These are phyloP conservation scores for Thalassoma bifasciatum DNA, from an alignment of 2,113 vertebrate species.

Conservation along the genomic window DNA sequence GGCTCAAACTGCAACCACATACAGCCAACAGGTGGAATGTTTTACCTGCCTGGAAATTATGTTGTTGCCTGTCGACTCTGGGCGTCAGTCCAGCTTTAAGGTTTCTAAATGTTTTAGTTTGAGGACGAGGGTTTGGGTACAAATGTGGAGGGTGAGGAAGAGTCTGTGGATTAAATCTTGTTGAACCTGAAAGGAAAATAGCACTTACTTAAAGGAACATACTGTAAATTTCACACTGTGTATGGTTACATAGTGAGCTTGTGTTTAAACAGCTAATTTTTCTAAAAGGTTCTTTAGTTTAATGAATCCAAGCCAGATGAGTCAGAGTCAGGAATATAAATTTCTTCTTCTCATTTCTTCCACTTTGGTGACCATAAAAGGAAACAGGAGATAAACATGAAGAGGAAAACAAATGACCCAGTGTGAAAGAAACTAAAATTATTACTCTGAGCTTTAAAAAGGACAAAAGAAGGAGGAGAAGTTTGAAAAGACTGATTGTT, in stretches of 20 bases:
- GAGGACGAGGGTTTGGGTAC: constrained; percentile 13
- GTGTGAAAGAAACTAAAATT: not conserved
- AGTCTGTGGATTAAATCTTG: constrained; percentile 1
- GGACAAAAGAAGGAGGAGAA: not conserved
- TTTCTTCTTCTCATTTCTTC: constrained; percentile 1
- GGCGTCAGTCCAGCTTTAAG: constrained; percentile 64
- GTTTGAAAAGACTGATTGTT: too few relatives aligned
- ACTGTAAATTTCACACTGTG: not conserved
- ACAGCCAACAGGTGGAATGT: constrained; percentile 57
- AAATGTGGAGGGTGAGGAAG: constrained; percentile 4
- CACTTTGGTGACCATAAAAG: constrained; percentile 31
- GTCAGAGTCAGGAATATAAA: constrained; percentile 2
- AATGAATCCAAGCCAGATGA: constrained; percentile 16
- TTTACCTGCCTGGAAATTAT: constrained; percentile 66
- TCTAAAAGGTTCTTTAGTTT: not conserved
- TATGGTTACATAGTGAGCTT: not conserved
- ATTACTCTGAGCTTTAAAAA: constrained; percentile 3
- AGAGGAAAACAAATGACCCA: not conserved
- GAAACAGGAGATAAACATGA: constrained; percentile 3
- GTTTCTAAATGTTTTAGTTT: constrained; percentile 49
- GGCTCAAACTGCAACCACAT: constrained; percentile 60
- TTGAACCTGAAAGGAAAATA: constrained; percentile 46
- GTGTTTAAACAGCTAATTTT: not conserved
- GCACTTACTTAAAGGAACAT: constrained; percentile 15
- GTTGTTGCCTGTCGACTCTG: constrained; percentile 65